Evolutionary conservation across 2,888 invertebrate genomes (phyloP).

Genomic region (Chalcis sispes): DNA sequence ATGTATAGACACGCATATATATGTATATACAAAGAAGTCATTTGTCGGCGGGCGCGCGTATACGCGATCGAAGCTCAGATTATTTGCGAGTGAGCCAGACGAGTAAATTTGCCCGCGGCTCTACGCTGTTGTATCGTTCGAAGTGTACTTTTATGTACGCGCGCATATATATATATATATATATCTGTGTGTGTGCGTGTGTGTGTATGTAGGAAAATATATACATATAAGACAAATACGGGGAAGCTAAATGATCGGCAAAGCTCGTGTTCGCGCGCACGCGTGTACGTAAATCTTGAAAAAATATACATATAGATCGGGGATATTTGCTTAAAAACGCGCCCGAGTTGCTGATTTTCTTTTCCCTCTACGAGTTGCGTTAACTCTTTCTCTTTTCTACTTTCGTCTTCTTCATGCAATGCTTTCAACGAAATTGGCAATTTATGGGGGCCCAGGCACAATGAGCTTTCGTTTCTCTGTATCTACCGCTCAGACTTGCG

Average conservation of each 20-base stretch:
- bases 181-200: not conserved
- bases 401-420: constrained; percentile 26
- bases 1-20: no score
- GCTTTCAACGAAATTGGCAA: constrained; percentile 54
- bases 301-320: not conserved
- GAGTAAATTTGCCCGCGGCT: constrained; percentile 14
- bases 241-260: no score
- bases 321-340: not conserved
- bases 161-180: not conserved
- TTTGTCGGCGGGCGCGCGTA: not conserved
- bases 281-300: not conserved
- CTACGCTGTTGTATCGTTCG: no score
- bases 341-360: not conserved
- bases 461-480: constrained; percentile 26
- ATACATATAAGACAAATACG: no score
- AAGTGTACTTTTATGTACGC: no score
- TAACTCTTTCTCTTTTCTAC: not conserved
- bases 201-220: no score
- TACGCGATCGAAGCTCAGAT: constrained; percentile 13
- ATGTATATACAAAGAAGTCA: not conserved
- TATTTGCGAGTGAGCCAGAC: not conserved
- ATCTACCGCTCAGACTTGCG: not conserved
- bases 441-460: constrained; percentile 42
- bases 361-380: not conserved
- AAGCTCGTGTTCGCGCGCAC: no score